Evolutionary conservation across 2,113 vertebrate genomes (phyloP).

Genomic region (Etheostoma spectabile): DNA sequence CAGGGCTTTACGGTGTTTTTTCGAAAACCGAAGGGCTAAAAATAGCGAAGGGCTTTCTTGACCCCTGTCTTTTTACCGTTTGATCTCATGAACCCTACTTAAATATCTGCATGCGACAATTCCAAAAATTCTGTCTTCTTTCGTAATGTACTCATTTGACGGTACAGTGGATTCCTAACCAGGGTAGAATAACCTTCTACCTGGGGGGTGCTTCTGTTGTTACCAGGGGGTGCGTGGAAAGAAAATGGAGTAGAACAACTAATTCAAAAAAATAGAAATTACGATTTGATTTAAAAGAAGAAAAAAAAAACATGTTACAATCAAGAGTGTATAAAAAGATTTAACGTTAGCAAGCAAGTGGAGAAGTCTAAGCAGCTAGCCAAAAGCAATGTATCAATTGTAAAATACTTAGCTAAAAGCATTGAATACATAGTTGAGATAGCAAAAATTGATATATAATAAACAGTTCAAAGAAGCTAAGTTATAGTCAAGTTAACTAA

Average conservation of each 20-base stretch:
- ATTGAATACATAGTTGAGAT: background rate
- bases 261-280: background rate
- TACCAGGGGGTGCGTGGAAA: background rate
- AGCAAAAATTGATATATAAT: no score
- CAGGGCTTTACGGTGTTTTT: background rate
- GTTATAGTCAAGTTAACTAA: background rate
- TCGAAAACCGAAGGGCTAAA: constrained; percentile 13
- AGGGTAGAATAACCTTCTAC: background rate
- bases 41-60: constrained; percentile 22
- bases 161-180: background rate
- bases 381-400: background rate
- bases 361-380: background rate
- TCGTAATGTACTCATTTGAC: background rate
- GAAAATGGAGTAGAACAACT: background rate
- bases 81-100: background rate
- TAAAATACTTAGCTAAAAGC: background rate
- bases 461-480: no score
- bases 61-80: constrained; percentile 17
- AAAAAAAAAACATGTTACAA: background rate
- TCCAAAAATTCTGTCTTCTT: background rate
- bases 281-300: background rate
- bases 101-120: background rate
- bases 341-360: background rate
- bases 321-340: background rate
- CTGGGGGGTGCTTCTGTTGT: background rate